Evolutionary conservation across 2,888 invertebrate species (phyloP).

Genomic region (Tetanocera ferruginea): DNA sequence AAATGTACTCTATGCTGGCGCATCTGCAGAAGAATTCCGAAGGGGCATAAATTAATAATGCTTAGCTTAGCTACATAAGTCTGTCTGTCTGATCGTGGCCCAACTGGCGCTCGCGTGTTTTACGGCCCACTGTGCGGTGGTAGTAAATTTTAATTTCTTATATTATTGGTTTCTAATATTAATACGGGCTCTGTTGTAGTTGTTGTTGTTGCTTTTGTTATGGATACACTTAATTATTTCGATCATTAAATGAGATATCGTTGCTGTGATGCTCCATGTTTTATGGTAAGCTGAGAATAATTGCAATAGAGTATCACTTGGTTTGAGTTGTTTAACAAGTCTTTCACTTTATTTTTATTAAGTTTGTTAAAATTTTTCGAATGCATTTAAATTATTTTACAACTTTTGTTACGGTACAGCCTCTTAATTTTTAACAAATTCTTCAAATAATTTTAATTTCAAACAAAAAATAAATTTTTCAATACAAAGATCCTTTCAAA

Average conservation of each 20-base stretch:
- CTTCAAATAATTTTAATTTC: no score
- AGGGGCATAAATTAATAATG: conserved; percentile 28
- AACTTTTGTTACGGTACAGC: no score
- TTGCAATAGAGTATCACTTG: no score
- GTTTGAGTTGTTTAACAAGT: background rate
- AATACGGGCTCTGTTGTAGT: background rate
- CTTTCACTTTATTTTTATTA: background rate
- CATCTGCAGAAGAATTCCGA: conserved; percentile 17
- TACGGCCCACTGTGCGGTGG: conserved; percentile 1
- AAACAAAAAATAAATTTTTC: no score
- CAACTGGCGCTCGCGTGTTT: background rate
- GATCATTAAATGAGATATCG: background rate
- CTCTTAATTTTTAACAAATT: no score
- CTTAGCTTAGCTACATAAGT: conserved; percentile 3
- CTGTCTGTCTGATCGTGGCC: conserved; percentile 12
- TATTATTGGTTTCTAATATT: conserved; percentile 30
- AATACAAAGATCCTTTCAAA: no score
- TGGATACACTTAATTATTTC: background rate
- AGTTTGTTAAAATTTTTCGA: no score
- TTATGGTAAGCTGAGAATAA: no score
- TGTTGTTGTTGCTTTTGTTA: background rate
- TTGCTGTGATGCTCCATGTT: no score
- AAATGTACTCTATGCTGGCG: background rate
- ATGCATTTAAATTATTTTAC: no score
- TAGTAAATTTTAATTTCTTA: background rate